These are phyloP conservation scores for Arrhopalites spinosus DNA, from an alignment of 2,888 invertebrate species.

Conservation along the genomic window DNA sequence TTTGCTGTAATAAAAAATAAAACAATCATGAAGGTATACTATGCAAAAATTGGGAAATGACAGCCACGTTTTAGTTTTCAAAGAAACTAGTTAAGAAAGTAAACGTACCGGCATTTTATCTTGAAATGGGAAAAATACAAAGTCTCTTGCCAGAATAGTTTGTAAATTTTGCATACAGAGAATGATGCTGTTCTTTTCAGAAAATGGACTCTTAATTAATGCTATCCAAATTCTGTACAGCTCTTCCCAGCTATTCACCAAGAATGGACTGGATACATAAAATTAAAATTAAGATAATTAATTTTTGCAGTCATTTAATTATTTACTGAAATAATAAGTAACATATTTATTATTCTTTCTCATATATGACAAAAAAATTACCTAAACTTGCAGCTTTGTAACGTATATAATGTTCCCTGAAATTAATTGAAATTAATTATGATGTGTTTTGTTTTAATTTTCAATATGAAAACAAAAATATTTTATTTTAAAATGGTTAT, in stretches of 20 bases:
- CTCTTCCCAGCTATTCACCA: constrained; percentile 70
- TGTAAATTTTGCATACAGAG: constrained; percentile 59
- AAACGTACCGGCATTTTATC: constrained; percentile 45
- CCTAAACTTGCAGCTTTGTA: constrained; percentile 68
- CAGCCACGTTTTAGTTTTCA: not conserved
- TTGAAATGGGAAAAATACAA: constrained; percentile 52
- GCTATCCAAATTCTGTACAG: constrained; percentile 77
- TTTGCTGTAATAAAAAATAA: constrained; percentile 13
- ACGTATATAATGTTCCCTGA: constrained; percentile 76
- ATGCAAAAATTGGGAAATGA: not conserved
- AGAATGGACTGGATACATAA: constrained; percentile 35
- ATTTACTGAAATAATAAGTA: too few relatives aligned
- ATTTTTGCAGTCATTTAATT: too few relatives aligned
- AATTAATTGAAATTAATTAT: constrained; percentile 1
- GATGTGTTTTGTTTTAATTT: not conserved
- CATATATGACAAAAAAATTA: too few relatives aligned
- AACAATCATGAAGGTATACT: too few relatives aligned
- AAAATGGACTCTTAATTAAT: constrained; percentile 75
- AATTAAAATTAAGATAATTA: too few relatives aligned
- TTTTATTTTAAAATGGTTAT: constrained; percentile 7
- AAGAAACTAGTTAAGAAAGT: not conserved
- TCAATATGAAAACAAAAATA: constrained; percentile 3
- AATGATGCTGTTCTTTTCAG: constrained; percentile 83
- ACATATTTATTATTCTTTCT: too few relatives aligned
- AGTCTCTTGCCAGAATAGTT: constrained; percentile 51